phyloP scores from a whole-genome alignment of 2,113 vertebrate genomes.

The Platichthys stellatus region DNA sequence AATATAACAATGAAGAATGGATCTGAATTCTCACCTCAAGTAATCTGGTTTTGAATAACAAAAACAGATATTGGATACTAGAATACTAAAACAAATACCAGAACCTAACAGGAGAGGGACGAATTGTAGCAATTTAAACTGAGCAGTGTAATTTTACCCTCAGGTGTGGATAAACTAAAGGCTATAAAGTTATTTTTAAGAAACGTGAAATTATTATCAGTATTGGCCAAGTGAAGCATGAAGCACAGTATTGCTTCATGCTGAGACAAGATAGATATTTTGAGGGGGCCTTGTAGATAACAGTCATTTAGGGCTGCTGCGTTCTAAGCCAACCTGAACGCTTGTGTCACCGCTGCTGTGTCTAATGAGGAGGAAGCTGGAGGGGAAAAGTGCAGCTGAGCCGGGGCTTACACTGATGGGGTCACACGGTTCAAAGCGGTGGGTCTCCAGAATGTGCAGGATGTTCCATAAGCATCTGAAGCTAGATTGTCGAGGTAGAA shows the following conservation, averaged over 20 bases:
- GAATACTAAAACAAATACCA: too few species aligned
- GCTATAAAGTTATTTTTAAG: too few species aligned
- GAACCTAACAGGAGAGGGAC: too few species aligned
- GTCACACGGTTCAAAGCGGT: slow-evolving; percentile 31
- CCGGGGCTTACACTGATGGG: slow-evolving; percentile 33
- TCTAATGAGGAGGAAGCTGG: slow-evolving; percentile 45
- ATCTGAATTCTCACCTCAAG: too few species aligned
- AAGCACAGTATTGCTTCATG: not conserved
- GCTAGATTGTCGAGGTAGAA: slow-evolving; percentile 14
- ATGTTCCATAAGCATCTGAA: slow-evolving; percentile 1
- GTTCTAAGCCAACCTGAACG: slow-evolving; percentile 27
- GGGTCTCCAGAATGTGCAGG: slow-evolving; percentile 7
- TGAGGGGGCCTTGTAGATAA: not conserved
- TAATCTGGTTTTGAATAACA: too few species aligned
- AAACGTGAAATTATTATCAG: too few species aligned
- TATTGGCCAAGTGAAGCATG: too few species aligned
- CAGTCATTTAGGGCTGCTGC: not conserved
- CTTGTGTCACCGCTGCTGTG: slow-evolving; percentile 39
- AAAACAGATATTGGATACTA: too few species aligned
- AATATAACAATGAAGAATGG: too few species aligned
- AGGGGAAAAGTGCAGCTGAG: slow-evolving; percentile 36
- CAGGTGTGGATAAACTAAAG: too few species aligned
- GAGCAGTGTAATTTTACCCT: too few species aligned
- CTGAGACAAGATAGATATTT: not conserved
- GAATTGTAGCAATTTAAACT: too few species aligned